Base-by-base conservation (phyloP, 1,140 invertebrate species). In the Tetragonula clypearis region DNA sequence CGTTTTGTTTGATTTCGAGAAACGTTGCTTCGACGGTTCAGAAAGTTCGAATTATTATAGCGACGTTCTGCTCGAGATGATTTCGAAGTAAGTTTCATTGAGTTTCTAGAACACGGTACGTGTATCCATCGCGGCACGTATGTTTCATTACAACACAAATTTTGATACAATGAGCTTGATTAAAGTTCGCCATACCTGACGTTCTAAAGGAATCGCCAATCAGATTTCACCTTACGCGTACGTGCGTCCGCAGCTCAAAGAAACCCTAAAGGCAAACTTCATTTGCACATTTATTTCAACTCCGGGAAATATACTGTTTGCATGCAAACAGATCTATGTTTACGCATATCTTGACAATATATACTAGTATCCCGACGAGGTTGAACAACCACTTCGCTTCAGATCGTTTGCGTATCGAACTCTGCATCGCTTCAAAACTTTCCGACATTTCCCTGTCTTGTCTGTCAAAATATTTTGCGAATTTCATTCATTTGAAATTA, bases 141-240 rank as follows among this genome's bases (percentile, higher is more conserved):
- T n/a, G 65, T 79, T 65, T 84, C 62, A 84, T 79, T 60, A 72
- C 82, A 19, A n/a, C 56, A 9, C 56, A 9, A 26, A 26, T 68
- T 65, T 72, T 26, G 56, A 72, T 26, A 79, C 82, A 84, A 79
- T 84, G 41, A 84, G 82, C 8, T 68, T 84, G 82, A 79, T 84
- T 84, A 79, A 35, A 55, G 19, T 17, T 14, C 26, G 23, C 15
- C 49, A 35, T 15, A 75, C 41, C 66, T 79, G 55, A 26, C 49
- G 62, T 69, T 83, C 77, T 53, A 79, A 49, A 84, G 68, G 68
- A 71, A 65, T 79, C 41, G 66, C 26, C 76, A 11, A 72, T 26
- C 71, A n/a, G 69, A 79, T 84, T 79, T 72, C 21, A 56, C 17
- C 14, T 35, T 0, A 21, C 55, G 56, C 15, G 68, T 77, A 79